Conservation (phyloP, 2,888 invertebrate species). For the Nomada flava region DNA sequence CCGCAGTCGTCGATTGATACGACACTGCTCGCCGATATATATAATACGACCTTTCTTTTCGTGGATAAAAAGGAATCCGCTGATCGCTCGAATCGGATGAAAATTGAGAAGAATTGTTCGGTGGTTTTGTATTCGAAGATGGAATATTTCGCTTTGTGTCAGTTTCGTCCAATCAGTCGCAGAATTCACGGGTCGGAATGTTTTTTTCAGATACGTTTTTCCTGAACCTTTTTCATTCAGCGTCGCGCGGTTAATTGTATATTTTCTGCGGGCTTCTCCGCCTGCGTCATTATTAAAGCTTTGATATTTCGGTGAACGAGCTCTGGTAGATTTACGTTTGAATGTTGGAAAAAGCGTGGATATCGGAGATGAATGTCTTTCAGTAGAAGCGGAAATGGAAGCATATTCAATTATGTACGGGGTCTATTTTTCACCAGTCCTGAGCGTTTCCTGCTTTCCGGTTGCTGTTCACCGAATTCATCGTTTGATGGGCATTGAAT, state of each 20-base stretch:
- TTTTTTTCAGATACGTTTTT: constrained; percentile 21
- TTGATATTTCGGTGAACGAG: not conserved
- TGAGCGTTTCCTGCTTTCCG: not conserved
- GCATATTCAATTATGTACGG: not conserved
- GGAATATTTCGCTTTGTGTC: constrained; percentile 47
- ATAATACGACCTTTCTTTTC: constrained; percentile 29
- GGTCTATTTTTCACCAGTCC: not conserved
- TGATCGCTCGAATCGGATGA: constrained; percentile 44
- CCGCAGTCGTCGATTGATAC: constrained; percentile 52
- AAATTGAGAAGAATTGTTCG: constrained; percentile 48
- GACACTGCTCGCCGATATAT: constrained; percentile 33
- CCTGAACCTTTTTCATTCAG: not conserved
- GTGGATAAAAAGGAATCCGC: constrained; percentile 38
- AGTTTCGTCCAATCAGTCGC: constrained; percentile 21
- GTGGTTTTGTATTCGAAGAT: not conserved
- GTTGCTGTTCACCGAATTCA: not conserved
- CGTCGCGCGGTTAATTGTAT: constrained; percentile 28
- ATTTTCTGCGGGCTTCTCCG: not conserved
- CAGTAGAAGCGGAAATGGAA: not conserved
- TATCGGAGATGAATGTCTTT: no score
- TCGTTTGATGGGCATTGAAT: not conserved
- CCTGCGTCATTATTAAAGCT: not conserved
- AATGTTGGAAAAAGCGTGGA: not conserved
- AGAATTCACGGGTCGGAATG: not conserved
- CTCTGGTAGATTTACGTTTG: not conserved